These are phyloP conservation scores for Neoaliturus tenellus DNA, from an alignment of 2,888 invertebrate species.

Conservation along the genomic window DNA sequence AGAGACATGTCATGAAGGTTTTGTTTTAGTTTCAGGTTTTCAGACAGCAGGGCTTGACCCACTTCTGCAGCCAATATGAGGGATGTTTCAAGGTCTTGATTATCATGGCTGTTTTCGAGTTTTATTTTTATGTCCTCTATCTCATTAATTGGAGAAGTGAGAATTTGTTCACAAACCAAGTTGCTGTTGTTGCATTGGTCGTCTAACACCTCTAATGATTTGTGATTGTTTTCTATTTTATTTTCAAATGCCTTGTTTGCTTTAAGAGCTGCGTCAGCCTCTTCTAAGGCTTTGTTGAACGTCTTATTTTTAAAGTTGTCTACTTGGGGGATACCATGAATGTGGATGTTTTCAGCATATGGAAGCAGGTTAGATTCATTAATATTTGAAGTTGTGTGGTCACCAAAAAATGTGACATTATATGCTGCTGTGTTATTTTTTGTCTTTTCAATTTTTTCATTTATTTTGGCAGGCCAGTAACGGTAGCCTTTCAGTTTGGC, in stretches of 20 bases:
- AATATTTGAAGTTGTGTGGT: neutral
- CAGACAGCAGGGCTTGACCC: neutral
- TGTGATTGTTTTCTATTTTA: neutral
- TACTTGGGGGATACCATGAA: neutral
- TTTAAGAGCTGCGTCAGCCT: neutral
- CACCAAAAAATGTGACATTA: neutral
- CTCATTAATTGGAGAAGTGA: neutral
- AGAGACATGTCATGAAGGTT: neutral
- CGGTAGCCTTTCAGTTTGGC: neutral
- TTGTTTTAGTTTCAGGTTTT: conserved; percentile 12
- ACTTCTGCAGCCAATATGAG: neutral
- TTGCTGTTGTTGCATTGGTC: neutral
- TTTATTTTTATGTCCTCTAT: conserved; percentile 19
- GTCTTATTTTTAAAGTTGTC: conserved; percentile 17
- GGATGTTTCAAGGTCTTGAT: conserved; percentile 17
- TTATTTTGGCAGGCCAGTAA: neutral
- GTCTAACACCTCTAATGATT: neutral
- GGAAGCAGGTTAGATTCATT: conserved; percentile 7
- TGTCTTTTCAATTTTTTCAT: neutral
- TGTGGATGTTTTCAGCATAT: neutral
- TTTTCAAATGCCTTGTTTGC: neutral
- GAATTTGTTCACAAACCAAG: neutral
- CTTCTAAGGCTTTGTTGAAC: neutral
- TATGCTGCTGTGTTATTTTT: neutral
- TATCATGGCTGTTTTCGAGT: neutral